Evolutionary conservation across 2,888 invertebrate species (phyloP), one percentile per base, ranked within the genome.

Genomic region (Aporophyla nigra): DNA sequence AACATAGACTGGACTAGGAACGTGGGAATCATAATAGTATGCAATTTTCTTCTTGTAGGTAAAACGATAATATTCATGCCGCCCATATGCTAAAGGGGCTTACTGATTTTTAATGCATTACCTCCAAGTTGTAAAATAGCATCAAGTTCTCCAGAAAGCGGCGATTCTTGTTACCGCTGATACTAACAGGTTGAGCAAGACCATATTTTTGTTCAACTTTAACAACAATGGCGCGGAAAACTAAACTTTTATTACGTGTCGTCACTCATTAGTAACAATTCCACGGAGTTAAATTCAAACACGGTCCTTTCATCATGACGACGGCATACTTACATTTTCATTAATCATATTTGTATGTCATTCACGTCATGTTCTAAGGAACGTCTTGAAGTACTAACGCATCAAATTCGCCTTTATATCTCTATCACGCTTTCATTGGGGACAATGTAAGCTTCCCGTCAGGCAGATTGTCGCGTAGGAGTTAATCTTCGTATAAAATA

Each of bases 391-490:
- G 76, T 68, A 76, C 68, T 71, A 72, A 78, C 77, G 79, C 61
- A 74, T 76, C 68, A 78, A 51, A 86, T 79, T 80, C 70, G 80
- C 85, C 78, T 85, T 85, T 82, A 86, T 82, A 77, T 78, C 73
- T 79, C 74, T 84, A 87, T 84, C 75, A 83, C 78, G 81, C 83
- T 78, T 81, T 79, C 84, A 89, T 91, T 90, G 80, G 84, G 88
- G 88, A 91, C 90, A 91, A 92, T 92, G 89, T 90, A 90, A 87
- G 90, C 91, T 93, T 94, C 93, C 93, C 91, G 93, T 90, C 91
- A 86, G 49, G 70, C 65, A 84, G 89, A 93, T 91, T 92, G 90
- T 79, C 88, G 92, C 90, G 95, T 95, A 91, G 95, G 95, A 91
- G 93, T 88, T 86, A 88, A 89, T 91, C 91, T 91, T 87, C 86